Conservation (phyloP, 1,140 invertebrate genomes). For the Cecropterus lyciades region DNA sequence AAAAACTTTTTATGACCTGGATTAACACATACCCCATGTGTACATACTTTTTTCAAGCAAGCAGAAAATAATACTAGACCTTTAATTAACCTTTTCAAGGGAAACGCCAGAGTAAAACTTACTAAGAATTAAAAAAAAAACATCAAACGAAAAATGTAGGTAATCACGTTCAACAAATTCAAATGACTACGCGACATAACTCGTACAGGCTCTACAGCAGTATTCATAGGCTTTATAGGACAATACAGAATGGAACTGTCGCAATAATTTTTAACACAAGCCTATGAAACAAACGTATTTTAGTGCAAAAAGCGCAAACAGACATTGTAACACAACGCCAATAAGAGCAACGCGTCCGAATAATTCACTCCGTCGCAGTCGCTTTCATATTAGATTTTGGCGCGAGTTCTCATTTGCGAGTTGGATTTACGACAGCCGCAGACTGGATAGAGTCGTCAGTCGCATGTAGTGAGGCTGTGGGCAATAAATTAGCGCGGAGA, state of each 20-base stretch:
- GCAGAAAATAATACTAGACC: too few relatives aligned
- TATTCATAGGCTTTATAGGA: not conserved
- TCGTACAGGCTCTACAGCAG: not conserved
- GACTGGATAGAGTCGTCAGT: slow-evolving; percentile 55
- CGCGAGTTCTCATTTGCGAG: slow-evolving; percentile 34
- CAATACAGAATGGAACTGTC: slow-evolving; percentile 11
- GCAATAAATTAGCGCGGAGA: slow-evolving; percentile 55
- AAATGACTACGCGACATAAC: not conserved
- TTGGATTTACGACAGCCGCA: slow-evolving; percentile 41
- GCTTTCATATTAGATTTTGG: slow-evolving; percentile 36
- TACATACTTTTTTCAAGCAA: too few relatives aligned
- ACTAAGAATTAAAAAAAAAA: too few relatives aligned
- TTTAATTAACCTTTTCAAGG: too few relatives aligned
- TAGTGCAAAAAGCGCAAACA: slow-evolving; percentile 12
- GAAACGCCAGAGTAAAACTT: too few relatives aligned
- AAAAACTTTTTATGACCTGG: too few relatives aligned
- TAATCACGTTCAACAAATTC: not conserved
- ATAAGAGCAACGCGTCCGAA: slow-evolving; percentile 23
- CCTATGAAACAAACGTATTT: not conserved
- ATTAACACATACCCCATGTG: too few relatives aligned
- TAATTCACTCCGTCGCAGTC: slow-evolving; percentile 25
- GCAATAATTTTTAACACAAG: slow-evolving; percentile 24
- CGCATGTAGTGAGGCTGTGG: slow-evolving; percentile 44
- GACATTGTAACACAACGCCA: slow-evolving; percentile 21
- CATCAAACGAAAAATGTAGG: too few relatives aligned